Evolutionary conservation across 2,113 vertebrate genomes (phyloP).

Genomic region (Lycocorax pyrrhopterus): DNA sequence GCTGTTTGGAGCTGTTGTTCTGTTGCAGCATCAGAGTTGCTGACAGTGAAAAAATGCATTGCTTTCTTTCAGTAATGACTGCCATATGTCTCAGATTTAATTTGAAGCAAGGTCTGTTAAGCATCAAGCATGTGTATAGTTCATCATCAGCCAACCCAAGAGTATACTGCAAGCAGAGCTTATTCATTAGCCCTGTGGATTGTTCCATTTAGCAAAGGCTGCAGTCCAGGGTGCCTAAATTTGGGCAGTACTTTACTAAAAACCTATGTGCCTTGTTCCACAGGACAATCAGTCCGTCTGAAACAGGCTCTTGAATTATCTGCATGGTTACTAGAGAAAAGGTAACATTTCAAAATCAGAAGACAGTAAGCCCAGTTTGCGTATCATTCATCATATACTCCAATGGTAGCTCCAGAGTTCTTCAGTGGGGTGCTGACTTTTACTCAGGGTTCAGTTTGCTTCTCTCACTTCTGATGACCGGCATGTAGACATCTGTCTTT

Average conservation of each 20-base stretch:
- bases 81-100: conserved; percentile 22
- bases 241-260: neutral
- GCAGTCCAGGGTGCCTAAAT: neutral
- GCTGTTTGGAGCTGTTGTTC: neutral
- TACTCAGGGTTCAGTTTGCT: neutral
- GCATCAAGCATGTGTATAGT: conserved; percentile 3
- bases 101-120: neutral
- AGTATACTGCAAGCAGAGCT: neutral
- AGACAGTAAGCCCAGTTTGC: neutral
- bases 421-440: neutral
- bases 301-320: neutral
- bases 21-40: neutral
- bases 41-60: neutral
- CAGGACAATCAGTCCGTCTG: neutral
- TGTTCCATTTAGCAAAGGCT: neutral
- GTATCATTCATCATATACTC: neutral
- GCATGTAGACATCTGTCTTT: neutral
- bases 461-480: neutral
- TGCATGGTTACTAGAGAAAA: neutral
- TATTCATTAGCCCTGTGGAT: neutral
- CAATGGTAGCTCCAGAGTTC: neutral
- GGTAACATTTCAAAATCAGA: neutral
- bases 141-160: neutral
- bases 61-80: conserved; percentile 20
- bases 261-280: neutral